Evolutionary conservation across 2,797 vertebrate species (phyloP).

Genomic region (Eidolon dupreanum): DNA sequence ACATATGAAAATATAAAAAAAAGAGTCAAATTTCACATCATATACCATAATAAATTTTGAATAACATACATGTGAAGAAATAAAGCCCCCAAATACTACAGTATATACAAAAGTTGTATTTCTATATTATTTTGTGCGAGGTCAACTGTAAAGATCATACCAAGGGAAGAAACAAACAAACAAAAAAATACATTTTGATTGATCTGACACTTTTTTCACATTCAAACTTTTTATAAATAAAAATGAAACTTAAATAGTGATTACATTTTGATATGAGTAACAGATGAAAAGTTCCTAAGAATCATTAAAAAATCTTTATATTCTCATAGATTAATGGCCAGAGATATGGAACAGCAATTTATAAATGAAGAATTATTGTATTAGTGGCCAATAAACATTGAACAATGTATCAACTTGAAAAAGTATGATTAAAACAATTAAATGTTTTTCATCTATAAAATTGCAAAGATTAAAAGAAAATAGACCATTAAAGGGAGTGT

Average conservation of each 20-base stretch:
- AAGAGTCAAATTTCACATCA: not conserved
- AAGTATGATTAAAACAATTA: not conserved
- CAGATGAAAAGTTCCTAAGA: not conserved
- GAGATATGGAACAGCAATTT: not conserved
- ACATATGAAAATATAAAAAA: not conserved
- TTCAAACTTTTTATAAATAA: not conserved
- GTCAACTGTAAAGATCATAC: not conserved
- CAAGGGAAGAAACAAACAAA: not conserved
- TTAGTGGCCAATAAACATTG: not conserved
- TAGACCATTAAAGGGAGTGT: not conserved
- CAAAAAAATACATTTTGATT: not conserved
- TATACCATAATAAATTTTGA: not conserved
- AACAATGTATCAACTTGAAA: not conserved
- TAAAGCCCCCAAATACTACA: not conserved
- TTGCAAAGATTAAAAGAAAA: not conserved
- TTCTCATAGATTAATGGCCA: not conserved
- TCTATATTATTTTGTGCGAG: not conserved
- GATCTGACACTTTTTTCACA: not conserved
- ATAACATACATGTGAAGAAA: not conserved
- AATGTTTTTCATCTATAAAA: not conserved
- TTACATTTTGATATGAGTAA: not conserved
- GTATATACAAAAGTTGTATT: not conserved
- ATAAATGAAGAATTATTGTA: not conserved
- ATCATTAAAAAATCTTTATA: not conserved
- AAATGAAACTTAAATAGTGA: not conserved